Evolutionary conservation across 2,113 vertebrate species (phyloP), one percentile per base, ranked within the genome.

Genomic region (Chamaetylas fuelleborni): DNA sequence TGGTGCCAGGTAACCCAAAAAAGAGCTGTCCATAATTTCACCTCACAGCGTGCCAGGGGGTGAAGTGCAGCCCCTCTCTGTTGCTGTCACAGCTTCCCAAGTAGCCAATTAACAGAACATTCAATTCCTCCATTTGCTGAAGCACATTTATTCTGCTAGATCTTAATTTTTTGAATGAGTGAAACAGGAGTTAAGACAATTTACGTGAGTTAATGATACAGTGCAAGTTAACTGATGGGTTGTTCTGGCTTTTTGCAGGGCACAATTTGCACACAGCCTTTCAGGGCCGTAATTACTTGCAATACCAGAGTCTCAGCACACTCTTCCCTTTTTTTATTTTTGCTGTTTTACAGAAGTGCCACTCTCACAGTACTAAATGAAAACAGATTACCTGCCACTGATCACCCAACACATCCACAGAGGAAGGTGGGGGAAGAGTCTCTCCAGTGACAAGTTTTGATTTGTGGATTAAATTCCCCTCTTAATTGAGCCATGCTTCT

Each of bases 101-200:
- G 65, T 1, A 85, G 70, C 26, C 90, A 81, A 86, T 88, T 95
- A 93, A 80, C 48, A 90, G 79, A 88, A 83, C 74, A 60, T 45
- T 50, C 64, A 34, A n/a, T 66, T 60, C 81, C 61, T 73, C 53
- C 60, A n/a, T 71, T 95, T 81, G 78, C 84, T 47, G 47, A 77
- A 62, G 67, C 42, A 47, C 79, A 36, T 92, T 94, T 71, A 64
- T 86, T 96, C 95, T 83, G 86, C 81, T 60, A 60, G 71, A 51
- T 92, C 76, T 56, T 64, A 82, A 81, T 93, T 93, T 94, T 92
- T 61, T 94, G 69, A 95, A 89, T 66, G 74, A 94, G 62, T 43
- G 62, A 90, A 91, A 96, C 6, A 88, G 1, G 14, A 94, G 73
- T 26, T 26, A n/a, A 70, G 76, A 54, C 28, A 53, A 96, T 95